Base-by-base conservation (phyloP, 2,888 invertebrate genomes). In the Rugalucina vietnamica region DNA sequence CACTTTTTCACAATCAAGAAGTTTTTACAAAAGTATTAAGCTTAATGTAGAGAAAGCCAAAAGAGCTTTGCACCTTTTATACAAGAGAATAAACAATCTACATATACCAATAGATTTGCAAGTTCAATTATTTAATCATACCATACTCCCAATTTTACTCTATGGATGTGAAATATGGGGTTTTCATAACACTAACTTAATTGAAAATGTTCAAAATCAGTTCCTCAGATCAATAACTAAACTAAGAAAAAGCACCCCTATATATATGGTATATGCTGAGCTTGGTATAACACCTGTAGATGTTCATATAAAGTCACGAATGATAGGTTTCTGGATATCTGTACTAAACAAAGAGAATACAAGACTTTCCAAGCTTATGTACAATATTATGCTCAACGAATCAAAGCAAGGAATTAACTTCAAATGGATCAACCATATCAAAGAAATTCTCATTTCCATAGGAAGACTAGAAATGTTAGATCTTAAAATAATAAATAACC, bases 241-340 rank as follows among this genome's bases (percentile, higher is more conserved):
- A 12, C 24, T 37, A 14, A 37, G 54, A 29, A 54, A 76, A 57
- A 76, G 76, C 39, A 76, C 76, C 2, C 76, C 76, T 14, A 21
- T 14, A 65, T 60, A 76, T 37, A 76, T 76, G 60, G 12, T 76
- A 36, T 50, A 76, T 65, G 76, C 27, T 8, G 76, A 76, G 29
- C 32, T 57, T 10, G 60, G 76, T 10, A 1, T 60, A 10, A 14
- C 1, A 12, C 65, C 76, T n/a, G 4, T 76, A 24, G 60, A 36
- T 1, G 36, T 65, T n/a, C 21, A 2, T 2, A 76, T 76, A 1
- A 76, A 65, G 10, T 34, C 65, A 5, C 34, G 65, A 34, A 65
- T 76, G 36, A 76, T 76, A n/a, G 54, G 34, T 14, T 76, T 32
- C 29, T 76, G 76, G 76, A 76, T 34, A 34, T 34, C 34, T 18